phyloP scores from a whole-genome alignment of 2,113 vertebrate genomes.

The Desmodus rotundus region DNA sequence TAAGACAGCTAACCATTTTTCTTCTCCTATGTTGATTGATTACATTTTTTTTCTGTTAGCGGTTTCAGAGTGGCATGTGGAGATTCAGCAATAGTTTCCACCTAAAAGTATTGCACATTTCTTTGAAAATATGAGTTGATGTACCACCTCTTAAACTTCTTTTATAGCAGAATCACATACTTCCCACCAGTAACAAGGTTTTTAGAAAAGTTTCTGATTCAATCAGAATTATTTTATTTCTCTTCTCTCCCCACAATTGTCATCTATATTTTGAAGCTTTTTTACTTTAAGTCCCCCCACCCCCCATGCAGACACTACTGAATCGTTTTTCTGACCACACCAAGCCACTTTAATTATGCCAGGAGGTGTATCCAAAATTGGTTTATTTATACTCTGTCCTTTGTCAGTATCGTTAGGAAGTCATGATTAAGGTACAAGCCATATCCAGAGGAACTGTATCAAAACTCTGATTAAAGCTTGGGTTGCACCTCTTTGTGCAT shows the following conservation, averaged over 20 bases:
- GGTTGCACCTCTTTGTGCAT: neutral
- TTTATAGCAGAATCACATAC: neutral
- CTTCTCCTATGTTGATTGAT: neutral
- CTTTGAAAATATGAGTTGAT: neutral
- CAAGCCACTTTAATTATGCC: neutral
- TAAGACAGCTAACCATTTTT: conserved; percentile 31
- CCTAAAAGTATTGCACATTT: neutral
- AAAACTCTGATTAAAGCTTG: neutral
- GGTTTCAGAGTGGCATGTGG: conserved; percentile 37
- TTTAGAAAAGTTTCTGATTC: neutral
- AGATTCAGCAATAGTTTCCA: conserved; percentile 17
- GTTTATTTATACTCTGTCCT: neutral
- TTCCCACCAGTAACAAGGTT: neutral
- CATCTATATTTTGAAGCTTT: neutral
- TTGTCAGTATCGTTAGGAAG: neutral
- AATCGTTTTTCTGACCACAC: neutral
- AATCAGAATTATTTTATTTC: neutral
- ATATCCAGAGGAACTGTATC: neutral
- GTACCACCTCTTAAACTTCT: neutral
- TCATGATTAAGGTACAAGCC: neutral
- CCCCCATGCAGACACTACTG: neutral
- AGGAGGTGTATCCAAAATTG: neutral
- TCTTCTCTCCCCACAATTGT: neutral
- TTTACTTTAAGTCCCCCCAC: neutral
- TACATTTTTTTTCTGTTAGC: neutral